Evolutionary conservation across 2,797 vertebrate genomes (phyloP).

Genomic region (Apodemus agrarius): DNA sequence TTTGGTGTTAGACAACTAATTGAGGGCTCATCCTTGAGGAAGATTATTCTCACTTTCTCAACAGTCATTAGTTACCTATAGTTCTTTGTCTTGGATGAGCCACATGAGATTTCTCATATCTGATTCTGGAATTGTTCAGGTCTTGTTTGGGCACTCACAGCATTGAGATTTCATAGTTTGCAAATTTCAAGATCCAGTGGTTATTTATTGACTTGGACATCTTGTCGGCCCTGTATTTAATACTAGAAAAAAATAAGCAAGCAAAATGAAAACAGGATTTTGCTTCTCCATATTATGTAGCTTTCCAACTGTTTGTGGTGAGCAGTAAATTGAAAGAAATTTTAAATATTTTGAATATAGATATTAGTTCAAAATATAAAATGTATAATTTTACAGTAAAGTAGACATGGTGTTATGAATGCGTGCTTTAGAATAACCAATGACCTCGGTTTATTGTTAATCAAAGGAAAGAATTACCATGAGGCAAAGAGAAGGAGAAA

Average conservation of each 20-base stretch:
- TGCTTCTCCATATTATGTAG: neutral
- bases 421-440: neutral
- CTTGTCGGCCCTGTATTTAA: neutral
- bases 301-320: neutral
- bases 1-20: neutral
- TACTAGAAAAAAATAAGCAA: neutral
- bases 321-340: neutral
- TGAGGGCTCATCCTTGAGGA: neutral
- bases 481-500: neutral
- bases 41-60: neutral
- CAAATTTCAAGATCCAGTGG: neutral
- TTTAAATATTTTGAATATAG: conserved; percentile 27
- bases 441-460: neutral
- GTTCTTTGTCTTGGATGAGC: neutral
- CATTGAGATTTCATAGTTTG: neutral
- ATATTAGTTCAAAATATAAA: neutral
- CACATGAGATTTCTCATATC: neutral
- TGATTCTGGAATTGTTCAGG: neutral
- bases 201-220: neutral
- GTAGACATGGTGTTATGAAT: neutral
- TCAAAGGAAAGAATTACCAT: neutral
- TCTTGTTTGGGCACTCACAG: neutral
- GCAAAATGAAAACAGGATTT: neutral
- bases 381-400: neutral
- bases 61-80: neutral